Evolutionary conservation across 2,888 invertebrate genomes (phyloP).

Genomic region (Netelia melanura): DNA sequence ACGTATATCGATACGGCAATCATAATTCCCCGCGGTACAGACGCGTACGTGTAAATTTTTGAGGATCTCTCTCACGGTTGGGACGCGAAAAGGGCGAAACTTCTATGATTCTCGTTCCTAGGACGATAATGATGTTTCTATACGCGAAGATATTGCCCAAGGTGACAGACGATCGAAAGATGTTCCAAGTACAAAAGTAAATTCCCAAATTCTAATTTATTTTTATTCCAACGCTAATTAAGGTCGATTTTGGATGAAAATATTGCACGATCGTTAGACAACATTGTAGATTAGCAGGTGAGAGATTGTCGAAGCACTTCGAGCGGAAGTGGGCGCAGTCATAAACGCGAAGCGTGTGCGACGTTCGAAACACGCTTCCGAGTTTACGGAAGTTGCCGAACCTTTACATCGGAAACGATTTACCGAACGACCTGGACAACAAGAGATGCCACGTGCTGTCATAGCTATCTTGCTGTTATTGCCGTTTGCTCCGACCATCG

Average conservation of each 20-base stretch:
- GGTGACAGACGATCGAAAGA: no score
- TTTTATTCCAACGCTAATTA: no score
- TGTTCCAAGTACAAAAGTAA: no score
- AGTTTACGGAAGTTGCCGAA: constrained; percentile 65
- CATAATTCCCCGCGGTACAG: constrained; percentile 74
- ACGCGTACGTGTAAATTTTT: no score
- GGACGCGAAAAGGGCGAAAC: no score
- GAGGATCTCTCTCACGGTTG: no score
- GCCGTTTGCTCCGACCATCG: constrained; percentile 17
- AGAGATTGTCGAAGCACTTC: constrained; percentile 17
- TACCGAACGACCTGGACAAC: constrained; percentile 71
- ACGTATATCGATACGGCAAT: constrained; percentile 78
- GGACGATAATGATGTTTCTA: no score
- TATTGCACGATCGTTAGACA: no score
- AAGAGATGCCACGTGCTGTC: constrained; percentile 53
- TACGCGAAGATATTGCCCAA: no score
- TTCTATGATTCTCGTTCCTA: no score
- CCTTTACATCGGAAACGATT: constrained; percentile 79
- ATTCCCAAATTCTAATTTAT: no score
- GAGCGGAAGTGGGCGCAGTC: constrained; percentile 71
- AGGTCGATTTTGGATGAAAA: no score
- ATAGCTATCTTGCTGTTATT: background rate
- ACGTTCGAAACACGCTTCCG: constrained; percentile 67
- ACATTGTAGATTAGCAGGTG: background rate
- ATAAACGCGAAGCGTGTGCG: constrained; percentile 73